Base-by-base conservation (phyloP, 1,140 invertebrate genomes). In the Ceratosolen fusciceps region DNA sequence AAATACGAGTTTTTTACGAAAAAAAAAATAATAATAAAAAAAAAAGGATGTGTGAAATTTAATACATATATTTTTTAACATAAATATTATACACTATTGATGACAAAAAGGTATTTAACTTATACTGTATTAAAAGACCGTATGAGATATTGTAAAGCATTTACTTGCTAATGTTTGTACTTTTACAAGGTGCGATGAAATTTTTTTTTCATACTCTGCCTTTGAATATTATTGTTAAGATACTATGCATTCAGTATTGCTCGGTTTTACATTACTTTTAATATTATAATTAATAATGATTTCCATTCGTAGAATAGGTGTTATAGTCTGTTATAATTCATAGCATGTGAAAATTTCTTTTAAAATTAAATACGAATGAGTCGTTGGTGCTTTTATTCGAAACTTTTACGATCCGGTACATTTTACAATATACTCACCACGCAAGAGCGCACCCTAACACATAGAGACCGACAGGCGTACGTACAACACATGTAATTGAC, bases 241-340 rank as follows among this genome's bases (percentile, higher is more conserved):
- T 84, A 83, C 80, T 84, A 71, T 60, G 75, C 83, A 85, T 85
- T 85, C 83, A 86, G 85, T 86, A 86, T 87, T 87, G 54, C 81
- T 80, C 85, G 84, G 84, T 82, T 85, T 86, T 85, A 84, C 68
- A 82, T 54, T 80, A 72, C 70, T 80, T 29, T 65, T 58, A 72
- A 47, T 71, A 71, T 56, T 49, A 52, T 19, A 52, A 52, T 52
- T 72, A 43, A 37, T 75, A 76, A 49, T 24, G 54, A 83, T 84
- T 80, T 72, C 82, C 83, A 80, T 83, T 82, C 77, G 24, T 60
- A 79, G 65, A 81, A 80, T 83, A 83, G 84, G 81, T 83, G 83
- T 83, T 84, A 85, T 84, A 83, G n/a, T n/a, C n/a, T n/a, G n/a
- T n/a, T n/a, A n/a, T n/a, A n/a, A 86, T 85, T 83, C 78, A 83